Evolutionary conservation across 2,888 invertebrate genomes (phyloP).

Genomic region (Ferrisia virgata): DNA sequence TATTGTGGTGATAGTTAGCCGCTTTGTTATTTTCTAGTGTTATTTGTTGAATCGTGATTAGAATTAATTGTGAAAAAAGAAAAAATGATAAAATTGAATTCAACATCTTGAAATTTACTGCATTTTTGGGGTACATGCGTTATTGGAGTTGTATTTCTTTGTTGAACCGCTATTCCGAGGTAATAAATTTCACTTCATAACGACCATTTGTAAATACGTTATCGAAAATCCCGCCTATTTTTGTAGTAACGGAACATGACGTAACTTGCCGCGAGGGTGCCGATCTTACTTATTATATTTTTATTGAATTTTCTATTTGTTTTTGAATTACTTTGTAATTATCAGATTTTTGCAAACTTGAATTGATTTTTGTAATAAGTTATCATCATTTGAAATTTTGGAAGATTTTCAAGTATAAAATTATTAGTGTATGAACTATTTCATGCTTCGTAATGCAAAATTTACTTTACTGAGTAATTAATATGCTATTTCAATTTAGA

Average conservation of each 20-base stretch:
- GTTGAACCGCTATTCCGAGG: conserved; percentile 39
- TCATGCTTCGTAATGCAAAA: too few species aligned
- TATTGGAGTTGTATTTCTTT: conserved; percentile 32
- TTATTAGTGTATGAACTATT: too few species aligned
- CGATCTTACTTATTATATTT: conserved; percentile 25
- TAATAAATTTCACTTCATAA: conserved; percentile 44
- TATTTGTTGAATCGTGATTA: neutral
- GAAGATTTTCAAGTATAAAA: too few species aligned
- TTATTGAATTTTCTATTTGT: neutral
- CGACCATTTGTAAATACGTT: conserved; percentile 46
- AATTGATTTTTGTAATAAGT: neutral
- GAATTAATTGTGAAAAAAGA: neutral
- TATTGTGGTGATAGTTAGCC: conserved; percentile 36
- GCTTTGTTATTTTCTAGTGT: conserved; percentile 21
- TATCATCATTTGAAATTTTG: neutral
- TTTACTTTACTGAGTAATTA: too few species aligned
- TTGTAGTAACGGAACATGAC: conserved; percentile 46
- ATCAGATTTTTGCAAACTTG: neutral
- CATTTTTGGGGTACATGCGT: neutral
- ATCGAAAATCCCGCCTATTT: conserved; percentile 46
- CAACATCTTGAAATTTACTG: neutral
- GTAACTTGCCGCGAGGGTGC: conserved; percentile 45
- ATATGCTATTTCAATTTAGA: too few species aligned
- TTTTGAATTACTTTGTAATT: neutral
- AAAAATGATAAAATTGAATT: neutral